Evolutionary conservation across 1,140 invertebrate genomes (phyloP), one percentile per base, ranked within the genome.

Genomic region (Megalopta genalis): DNA sequence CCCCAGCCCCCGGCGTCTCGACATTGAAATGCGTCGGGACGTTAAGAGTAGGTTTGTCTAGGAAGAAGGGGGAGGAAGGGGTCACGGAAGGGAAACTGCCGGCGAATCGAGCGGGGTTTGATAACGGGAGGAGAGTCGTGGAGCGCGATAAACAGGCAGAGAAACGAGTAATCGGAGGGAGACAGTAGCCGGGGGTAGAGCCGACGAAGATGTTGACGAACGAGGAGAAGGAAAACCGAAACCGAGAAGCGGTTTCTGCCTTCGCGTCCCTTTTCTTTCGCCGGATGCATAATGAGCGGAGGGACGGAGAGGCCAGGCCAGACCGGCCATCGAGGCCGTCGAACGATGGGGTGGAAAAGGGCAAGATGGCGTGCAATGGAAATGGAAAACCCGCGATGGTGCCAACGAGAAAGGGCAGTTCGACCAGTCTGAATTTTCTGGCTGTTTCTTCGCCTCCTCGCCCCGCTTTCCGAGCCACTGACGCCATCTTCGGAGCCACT

Each of bases 21-120:
- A 81, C 82, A 81, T 84, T 81, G 84, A 82, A 64, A 78, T 52
- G 74, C 67, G 72, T 68, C 66, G 71, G 70, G 71, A 78, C 70
- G 74, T 84, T 84, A 68, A 75, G 70, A 81, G 78, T 66, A 60
- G 71, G 66, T 78, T 65, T 63, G 62, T 7, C 54, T 39, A 65
- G 49, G 54, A n/a, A 57, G 18, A 21, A 32, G 23, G 37, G 16
- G 21, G n/a, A 18, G 27, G 42, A 27, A 54, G 21, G 9, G 32
- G 52, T 66, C 49, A 4, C 32, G 5, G 32, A n/a, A 37, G 46
- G 52, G 25, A 67, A 52, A 65, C 42, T 18, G 57, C 7, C 37
- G 54, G 10, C 12, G 42, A 74, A 49, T 74, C 68, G 71, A 27
- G 18, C 21, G 18, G 25, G 42, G 37, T n/a, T 39, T 32, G 21